Percentiles rank a stretch among this genome's conserved stretches.
Conservation (phyloP, 2,113 vertebrate species). For the Carollia perspicillata region DNA sequence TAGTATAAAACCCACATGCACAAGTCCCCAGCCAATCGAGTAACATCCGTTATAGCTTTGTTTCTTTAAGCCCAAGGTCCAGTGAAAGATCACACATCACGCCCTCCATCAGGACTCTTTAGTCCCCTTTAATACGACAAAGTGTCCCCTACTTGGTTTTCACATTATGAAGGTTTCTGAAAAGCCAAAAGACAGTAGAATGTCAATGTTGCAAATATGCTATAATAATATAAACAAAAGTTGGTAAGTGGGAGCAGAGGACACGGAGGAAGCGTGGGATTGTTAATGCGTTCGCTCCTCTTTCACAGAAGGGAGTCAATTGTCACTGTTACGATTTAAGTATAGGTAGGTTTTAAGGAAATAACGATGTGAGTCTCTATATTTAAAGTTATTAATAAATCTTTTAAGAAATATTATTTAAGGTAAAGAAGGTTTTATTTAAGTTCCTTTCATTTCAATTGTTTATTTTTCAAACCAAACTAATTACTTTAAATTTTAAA, state of each 20-base stretch:
- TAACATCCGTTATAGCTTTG: neutral
- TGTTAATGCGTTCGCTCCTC: neutral
- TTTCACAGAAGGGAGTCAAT: neutral
- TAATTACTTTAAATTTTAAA: neutral
- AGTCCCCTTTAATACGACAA: neutral
- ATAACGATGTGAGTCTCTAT: neutral
- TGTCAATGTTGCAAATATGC: neutral
- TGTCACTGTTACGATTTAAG: neutral
- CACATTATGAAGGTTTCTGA: neutral
- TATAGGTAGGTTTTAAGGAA: neutral
- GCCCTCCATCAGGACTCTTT: neutral
- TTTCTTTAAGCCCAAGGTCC: neutral
- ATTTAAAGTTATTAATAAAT: neutral
- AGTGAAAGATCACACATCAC: neutral
- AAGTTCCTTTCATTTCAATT: neutral
- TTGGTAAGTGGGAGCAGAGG: neutral
- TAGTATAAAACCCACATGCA: neutral
- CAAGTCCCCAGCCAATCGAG: neutral
- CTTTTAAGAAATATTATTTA: neutral
- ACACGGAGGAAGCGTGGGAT: neutral
- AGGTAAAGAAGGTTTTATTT: neutral
- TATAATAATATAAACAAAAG: conserved; percentile 9
- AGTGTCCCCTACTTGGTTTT: neutral
- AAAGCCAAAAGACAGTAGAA: conserved; percentile 17
- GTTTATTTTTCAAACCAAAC: conserved; percentile 41